Evolutionary conservation across 2,797 vertebrate genomes (phyloP), one percentile per base, ranked within the genome.

Genomic region (Liparis tanakae): DNA sequence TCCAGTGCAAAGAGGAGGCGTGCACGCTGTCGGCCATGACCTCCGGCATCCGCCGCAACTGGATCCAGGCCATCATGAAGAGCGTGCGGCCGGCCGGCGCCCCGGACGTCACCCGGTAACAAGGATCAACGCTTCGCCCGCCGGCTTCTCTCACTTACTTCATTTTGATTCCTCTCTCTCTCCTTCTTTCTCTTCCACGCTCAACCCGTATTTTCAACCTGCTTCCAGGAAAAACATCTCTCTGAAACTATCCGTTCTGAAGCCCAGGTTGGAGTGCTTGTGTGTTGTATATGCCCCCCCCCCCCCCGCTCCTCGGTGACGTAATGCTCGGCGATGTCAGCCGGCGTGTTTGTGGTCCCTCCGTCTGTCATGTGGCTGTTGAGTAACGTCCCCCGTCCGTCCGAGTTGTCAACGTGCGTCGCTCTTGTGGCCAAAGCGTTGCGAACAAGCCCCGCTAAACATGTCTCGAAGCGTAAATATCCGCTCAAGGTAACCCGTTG

Each of bases 21-120:
- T 98, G 96, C 88, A 98, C 96, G 2, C 94, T 99, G 81, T 99
- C 98, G 0, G 98, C 97, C 59, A 99, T 99, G 98, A 99, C 98
- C 0, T 98, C 97, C 1, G 98, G 98, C 75, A 99, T 99, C 90
- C 96, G 98, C 3, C 95, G 97, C 86, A 99, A 99, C 89, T 99
- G 98, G 98, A 99, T 99, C 86, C 98, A 98, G 91, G 98, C 98
- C 82, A 97, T 99, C 84, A 96, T 98, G 96, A 99, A 99, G 90
- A 98, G 97, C 0, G 96, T 97, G 59, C 96, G 96, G 18, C 97
- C 98, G 33, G 94, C 94, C 51, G 93, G 96, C 1, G 96, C 96
- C 67, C 98, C 98, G 0, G 98, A 99, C 17, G 97, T 99, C 80
- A 98, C 98, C 7, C 97, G 98, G 98, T 99, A 93, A 93, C 65